phyloP scores from a whole-genome alignment of 2,888 invertebrate species.

The Coleophora deauratella region DNA sequence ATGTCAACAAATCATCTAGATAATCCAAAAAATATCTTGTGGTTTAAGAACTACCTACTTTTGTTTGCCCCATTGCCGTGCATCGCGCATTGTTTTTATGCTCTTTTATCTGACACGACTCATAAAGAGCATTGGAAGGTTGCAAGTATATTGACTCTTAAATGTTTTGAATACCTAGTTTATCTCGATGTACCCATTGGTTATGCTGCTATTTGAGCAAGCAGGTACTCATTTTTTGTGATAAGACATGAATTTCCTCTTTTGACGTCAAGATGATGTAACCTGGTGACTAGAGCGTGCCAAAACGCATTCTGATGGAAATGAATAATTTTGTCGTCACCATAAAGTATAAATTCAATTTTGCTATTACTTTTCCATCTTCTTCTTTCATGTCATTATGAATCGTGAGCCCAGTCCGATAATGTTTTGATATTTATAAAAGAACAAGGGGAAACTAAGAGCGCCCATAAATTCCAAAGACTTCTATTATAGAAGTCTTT shows the following conservation, averaged over 20 bases:
- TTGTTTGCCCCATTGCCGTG: constrained; percentile 5
- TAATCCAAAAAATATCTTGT: not conserved
- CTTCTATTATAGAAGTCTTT: no score
- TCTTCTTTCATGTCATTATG: no score
- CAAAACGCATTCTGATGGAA: constrained; percentile 40
- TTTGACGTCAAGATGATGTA: constrained; percentile 64
- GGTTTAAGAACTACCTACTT: not conserved
- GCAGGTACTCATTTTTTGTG: constrained; percentile 26
- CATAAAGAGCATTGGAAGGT: constrained; percentile 70
- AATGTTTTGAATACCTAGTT: constrained; percentile 56
- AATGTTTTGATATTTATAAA: no score
- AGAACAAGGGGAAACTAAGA: no score
- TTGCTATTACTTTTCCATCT: no score
- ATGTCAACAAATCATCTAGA: not conserved
- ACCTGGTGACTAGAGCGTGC: constrained; percentile 47
- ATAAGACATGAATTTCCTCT: constrained; percentile 40
- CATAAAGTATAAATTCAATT: no score
- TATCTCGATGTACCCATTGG: constrained; percentile 57
- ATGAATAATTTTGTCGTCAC: no score
- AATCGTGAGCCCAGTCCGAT: no score
- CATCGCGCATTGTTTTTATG: constrained; percentile 44
- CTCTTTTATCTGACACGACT: constrained; percentile 65
- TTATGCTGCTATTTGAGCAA: constrained; percentile 22
- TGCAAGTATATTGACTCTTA: constrained; percentile 68
- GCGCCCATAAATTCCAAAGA: no score